Percentiles rank a stretch among this genome's conserved stretches.
Evolutionary conservation across 2,113 vertebrate species (phyloP).

Genomic region (Gambusia holbrooki): DNA sequence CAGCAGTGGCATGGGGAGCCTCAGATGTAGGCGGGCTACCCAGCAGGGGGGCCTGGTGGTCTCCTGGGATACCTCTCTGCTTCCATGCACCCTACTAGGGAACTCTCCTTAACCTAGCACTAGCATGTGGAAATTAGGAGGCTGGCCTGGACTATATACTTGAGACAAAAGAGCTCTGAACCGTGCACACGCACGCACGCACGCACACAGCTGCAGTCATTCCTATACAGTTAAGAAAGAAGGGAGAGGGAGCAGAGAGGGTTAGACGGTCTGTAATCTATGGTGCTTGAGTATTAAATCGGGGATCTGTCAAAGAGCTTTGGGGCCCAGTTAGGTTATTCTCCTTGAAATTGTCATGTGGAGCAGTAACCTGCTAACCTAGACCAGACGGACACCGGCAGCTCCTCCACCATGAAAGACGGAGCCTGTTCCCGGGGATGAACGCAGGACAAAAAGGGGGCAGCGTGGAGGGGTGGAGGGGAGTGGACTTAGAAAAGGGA

Average conservation of each 20-base stretch:
- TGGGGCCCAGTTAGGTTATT: slow-evolving; percentile 53
- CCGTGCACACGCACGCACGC: slow-evolving; percentile 46
- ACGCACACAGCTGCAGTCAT: slow-evolving; percentile 62
- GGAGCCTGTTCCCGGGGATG: slow-evolving; percentile 56
- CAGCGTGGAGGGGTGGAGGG: slow-evolving; percentile 45
- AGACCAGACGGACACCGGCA: slow-evolving; percentile 67
- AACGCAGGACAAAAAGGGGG: slow-evolving; percentile 61
- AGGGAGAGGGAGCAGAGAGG: slow-evolving; percentile 18
- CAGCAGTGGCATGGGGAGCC: slow-evolving; percentile 55
- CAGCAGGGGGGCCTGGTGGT: slow-evolving; percentile 70
- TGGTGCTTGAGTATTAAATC: slow-evolving; percentile 65
- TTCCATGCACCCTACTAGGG: slow-evolving; percentile 59
- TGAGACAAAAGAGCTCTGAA: slow-evolving; percentile 60
- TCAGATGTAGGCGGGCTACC: slow-evolving; percentile 69
- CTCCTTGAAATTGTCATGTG: slow-evolving; percentile 60
- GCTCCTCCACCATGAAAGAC: slow-evolving; percentile 74
- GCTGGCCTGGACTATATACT: slow-evolving; percentile 56
- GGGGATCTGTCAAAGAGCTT: slow-evolving; percentile 72
- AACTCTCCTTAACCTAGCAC: slow-evolving; percentile 30
- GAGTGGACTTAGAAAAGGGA: slow-evolving; percentile 54
- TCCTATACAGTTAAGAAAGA: slow-evolving; percentile 51
- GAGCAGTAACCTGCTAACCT: slow-evolving; percentile 71
- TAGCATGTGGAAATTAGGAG: slow-evolving; percentile 54
- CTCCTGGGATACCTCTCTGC: slow-evolving; percentile 75
- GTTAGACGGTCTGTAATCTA: slow-evolving; percentile 53